A percentile compares a stretch with the other conserved stretches of the same genome.
These are phyloP conservation scores for Holcopasites calliopsidis DNA, from an alignment of 1,140 invertebrate species.

Conservation along the genomic window DNA sequence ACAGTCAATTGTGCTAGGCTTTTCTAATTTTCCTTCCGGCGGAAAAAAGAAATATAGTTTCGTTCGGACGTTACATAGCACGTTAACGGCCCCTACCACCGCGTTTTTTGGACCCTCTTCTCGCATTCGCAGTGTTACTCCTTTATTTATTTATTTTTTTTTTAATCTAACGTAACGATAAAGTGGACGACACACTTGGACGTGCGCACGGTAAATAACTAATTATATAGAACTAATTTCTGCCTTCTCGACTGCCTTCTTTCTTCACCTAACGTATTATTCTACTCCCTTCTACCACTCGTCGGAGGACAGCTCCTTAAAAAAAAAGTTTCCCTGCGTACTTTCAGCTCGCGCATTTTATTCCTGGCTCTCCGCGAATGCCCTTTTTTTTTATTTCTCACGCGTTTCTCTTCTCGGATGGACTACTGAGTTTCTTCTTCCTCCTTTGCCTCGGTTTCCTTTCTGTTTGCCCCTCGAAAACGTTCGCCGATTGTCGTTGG, in stretches of 20 bases:
- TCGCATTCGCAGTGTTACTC: constrained; percentile 40
- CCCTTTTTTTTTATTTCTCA: constrained; percentile 22
- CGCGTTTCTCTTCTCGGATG: constrained; percentile 22
- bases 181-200: constrained; percentile 70
- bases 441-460: neutral
- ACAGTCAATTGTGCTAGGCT: constrained; percentile 39
- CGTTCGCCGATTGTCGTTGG: constrained; percentile 60
- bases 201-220: constrained; percentile 67
- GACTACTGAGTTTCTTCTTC: constrained; percentile 3
- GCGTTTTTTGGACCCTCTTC: constrained; percentile 65
- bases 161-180: constrained; percentile 55
- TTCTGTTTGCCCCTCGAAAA: constrained; percentile 28
- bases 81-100: constrained; percentile 52
- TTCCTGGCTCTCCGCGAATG: constrained; percentile 34
- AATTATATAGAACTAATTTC: constrained; percentile 58
- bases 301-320: constrained; percentile 51
- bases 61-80: constrained; percentile 49
- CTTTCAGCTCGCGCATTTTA: neutral
- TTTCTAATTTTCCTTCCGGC: constrained; percentile 38
- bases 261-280: constrained; percentile 13
- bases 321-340: neutral
- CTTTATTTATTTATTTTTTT: constrained; percentile 34
- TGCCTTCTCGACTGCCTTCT: constrained; percentile 35
- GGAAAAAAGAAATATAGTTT: constrained; percentile 37
- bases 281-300: constrained; percentile 28